A percentile compares a stretch with the other conserved stretches of the same genome.
phyloP scores from a whole-genome alignment of 2,888 invertebrate species.

The Plutella xylostella region DNA sequence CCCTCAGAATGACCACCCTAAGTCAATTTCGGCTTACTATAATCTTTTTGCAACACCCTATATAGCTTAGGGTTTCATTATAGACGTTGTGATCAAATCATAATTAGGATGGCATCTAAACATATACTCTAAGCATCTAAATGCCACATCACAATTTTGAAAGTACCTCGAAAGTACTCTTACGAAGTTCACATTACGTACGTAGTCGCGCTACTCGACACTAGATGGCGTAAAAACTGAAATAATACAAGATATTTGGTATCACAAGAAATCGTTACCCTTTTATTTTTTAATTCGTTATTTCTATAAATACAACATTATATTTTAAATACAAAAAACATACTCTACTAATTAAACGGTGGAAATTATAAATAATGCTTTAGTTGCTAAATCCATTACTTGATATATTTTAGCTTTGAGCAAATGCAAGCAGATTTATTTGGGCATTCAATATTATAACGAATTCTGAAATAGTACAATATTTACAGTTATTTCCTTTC shows the following conservation, averaged over 20 bases:
- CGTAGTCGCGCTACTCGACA: slow-evolving; percentile 5
- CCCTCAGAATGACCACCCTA: no score
- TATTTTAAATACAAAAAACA: slow-evolving; percentile 51
- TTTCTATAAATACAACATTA: slow-evolving; percentile 50
- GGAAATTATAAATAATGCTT: slow-evolving; percentile 41
- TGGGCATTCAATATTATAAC: not conserved
- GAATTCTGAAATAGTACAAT: not conserved
- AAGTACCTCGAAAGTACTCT: no score
- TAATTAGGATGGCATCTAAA: no score
- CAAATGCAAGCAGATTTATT: slow-evolving; percentile 48
- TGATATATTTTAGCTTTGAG: slow-evolving; percentile 40
- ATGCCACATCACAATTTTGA: no score
- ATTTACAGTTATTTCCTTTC: not conserved
- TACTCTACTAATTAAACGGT: slow-evolving; percentile 49
- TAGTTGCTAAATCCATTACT: no score
- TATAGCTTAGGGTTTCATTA: no score
- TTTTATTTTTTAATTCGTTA: slow-evolving; percentile 50
- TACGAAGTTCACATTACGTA: no score
- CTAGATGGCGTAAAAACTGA: slow-evolving; percentile 7
- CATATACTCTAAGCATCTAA: no score
- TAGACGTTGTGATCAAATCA: no score
- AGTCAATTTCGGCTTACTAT: no score
- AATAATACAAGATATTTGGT: slow-evolving; percentile 37
- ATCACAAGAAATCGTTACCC: slow-evolving; percentile 64
- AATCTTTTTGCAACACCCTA: no score